Conservation (phyloP, 2,888 invertebrate genomes). For the Heterodera filipjevi region DNA sequence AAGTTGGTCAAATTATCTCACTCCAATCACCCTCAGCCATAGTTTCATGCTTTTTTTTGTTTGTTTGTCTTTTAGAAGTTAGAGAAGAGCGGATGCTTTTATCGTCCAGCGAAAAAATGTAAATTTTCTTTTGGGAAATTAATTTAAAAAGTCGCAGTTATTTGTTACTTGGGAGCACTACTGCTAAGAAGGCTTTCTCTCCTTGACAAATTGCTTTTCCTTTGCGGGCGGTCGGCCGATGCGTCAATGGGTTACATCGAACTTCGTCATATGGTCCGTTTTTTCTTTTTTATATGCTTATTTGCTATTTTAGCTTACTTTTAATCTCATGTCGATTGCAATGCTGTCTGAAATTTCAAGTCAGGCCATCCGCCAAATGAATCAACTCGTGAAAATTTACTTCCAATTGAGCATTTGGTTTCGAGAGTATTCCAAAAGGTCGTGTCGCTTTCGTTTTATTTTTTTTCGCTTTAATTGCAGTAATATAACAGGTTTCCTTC, state of each 20-base stretch:
- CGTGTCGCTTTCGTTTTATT: not conserved
- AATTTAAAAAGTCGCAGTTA: not conserved
- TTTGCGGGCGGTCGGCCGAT: constrained; percentile 38
- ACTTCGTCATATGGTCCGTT: constrained; percentile 42
- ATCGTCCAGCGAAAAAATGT: constrained; percentile 28
- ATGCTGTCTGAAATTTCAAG: constrained; percentile 41
- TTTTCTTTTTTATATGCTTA: constrained; percentile 3
- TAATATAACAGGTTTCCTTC: not conserved
- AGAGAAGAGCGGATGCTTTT: constrained; percentile 28
- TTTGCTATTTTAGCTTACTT: constrained; percentile 38
- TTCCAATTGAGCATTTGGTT: constrained; percentile 33
- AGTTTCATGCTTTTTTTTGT: too few species aligned
- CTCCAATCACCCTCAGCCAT: too few species aligned
- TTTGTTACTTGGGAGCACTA: constrained; percentile 36
- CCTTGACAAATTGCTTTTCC: constrained; percentile 39
- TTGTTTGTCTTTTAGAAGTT: constrained; percentile 35
- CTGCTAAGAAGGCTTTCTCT: constrained; percentile 35
- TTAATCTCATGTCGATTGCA: constrained; percentile 41
- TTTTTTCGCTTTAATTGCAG: not conserved
- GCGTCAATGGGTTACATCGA: constrained; percentile 43
- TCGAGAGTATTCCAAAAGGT: constrained; percentile 26
- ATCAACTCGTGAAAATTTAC: constrained; percentile 30
- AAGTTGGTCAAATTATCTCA: too few species aligned
- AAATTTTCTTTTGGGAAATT: not conserved
- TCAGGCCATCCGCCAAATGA: constrained; percentile 31